A percentile compares a stretch with the other conserved stretches of the same genome.
phyloP scores from a whole-genome alignment of 2,113 vertebrate genomes.

The Pseudorhombus dupliciocellatus region DNA sequence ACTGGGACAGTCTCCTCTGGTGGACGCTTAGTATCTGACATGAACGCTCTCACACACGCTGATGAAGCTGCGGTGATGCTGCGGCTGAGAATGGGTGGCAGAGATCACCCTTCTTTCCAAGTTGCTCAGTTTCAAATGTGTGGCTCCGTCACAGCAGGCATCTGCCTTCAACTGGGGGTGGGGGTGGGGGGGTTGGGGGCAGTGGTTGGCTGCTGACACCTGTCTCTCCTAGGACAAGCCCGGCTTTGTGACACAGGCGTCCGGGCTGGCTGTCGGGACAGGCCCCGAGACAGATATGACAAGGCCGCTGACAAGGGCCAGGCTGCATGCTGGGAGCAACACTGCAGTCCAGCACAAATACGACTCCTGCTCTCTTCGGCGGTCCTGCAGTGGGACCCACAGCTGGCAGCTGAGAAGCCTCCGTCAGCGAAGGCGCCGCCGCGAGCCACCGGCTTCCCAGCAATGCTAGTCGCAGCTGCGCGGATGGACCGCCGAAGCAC shows the following conservation, averaged over 20 bases:
- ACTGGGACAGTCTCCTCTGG: conserved; percentile 55
- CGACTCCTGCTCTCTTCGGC: conserved; percentile 38
- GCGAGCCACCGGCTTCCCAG: conserved; percentile 10
- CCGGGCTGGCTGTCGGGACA: conserved; percentile 52
- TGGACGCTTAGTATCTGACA: conserved; percentile 61
- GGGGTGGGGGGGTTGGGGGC: background rate
- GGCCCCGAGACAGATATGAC: conserved; percentile 61
- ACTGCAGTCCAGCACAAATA: conserved; percentile 57
- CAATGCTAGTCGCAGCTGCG: conserved; percentile 39
- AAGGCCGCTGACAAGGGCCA: conserved; percentile 60
- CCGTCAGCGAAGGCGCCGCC: conserved; percentile 17
- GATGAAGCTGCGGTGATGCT: conserved; percentile 28
- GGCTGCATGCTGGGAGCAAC: conserved; percentile 59
- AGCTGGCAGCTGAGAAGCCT: conserved; percentile 54
- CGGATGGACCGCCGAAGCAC: conserved; percentile 22
- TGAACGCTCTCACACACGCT: conserved; percentile 33
- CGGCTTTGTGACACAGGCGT: conserved; percentile 56
- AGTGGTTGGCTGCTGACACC: conserved; percentile 60
- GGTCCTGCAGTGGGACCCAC: conserved; percentile 31
- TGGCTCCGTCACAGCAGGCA: conserved; percentile 48
- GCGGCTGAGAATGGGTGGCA: conserved; percentile 33
- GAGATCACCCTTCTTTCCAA: conserved; percentile 55
- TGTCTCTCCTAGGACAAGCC: conserved; percentile 65
- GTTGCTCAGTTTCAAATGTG: conserved; percentile 60
- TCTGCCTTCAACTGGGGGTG: conserved; percentile 39